Evolutionary conservation across 2,113 vertebrate species (phyloP).

Genomic region (Prietella phreatophila): DNA sequence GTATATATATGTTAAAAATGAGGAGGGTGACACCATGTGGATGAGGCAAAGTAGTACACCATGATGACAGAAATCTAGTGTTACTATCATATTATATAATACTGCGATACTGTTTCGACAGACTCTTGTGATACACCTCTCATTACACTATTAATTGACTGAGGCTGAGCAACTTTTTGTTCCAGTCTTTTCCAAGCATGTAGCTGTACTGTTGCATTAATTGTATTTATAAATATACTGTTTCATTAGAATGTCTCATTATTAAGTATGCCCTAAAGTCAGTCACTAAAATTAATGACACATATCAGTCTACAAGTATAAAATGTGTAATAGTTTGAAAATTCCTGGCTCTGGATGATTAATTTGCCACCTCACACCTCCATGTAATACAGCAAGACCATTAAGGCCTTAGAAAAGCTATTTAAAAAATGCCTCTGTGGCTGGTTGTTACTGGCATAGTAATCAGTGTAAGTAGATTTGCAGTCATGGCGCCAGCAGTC

Average conservation of each 20-base stretch:
- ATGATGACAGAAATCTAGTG: no score
- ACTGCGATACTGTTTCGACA: not conserved
- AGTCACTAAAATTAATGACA: not conserved
- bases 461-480: slow-evolving; percentile 43
- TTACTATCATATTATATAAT: not conserved
- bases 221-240: not conserved
- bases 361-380: not conserved
- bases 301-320: not conserved
- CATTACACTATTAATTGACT: not conserved
- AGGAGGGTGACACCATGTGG: slow-evolving; percentile 44
- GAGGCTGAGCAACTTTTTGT: not conserved
- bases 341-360: not conserved
- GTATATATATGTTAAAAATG: slow-evolving; percentile 14
- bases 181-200: not conserved
- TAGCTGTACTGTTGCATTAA: not conserved
- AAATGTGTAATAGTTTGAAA: not conserved
- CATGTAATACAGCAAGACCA: not conserved
- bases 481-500: slow-evolving; percentile 17
- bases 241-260: not conserved
- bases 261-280: not conserved
- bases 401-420: not conserved
- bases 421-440: not conserved
- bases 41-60: not conserved
- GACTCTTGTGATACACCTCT: not conserved
- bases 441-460: slow-evolving; percentile 9